Base-by-base conservation (phyloP, 2,888 invertebrate genomes). In the Hydroisotoma schaefferi region DNA sequence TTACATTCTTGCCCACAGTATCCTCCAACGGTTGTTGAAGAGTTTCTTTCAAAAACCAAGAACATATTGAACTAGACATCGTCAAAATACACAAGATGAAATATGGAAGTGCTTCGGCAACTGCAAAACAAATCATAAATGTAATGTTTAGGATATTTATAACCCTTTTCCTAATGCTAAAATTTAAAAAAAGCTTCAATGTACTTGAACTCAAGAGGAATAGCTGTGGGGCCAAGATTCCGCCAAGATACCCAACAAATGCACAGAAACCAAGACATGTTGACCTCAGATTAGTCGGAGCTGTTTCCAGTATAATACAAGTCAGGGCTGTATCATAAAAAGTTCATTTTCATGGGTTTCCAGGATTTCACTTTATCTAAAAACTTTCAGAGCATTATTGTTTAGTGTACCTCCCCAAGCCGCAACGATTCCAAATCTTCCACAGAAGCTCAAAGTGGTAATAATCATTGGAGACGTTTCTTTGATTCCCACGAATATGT, bases 31-130 rank as follows among this genome's bases (percentile, higher is more conserved):
- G 66, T 55, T 57, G 58, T 33, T 66, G 40, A 15, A 63, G 18
- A 38, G 61, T 66, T 54, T 66, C 66, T 20, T 47, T 26, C 6
- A 66, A 26, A 40, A 66, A 66, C 59, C 56, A 61, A 3, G 66
- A 66, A n/a, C 56, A 56, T 6, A 66, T 27, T 6, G 63, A 66
- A n/a, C 56, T 51, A 2, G 61, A 54, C 1, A 63, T 58, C n/a
- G 63, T 63, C 6, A 66, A 37, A 22, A 55, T 49, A 23, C 63
- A 63, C 25, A 66, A 46, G 22, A 66, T 43, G 3, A 61, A 37
- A 40, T 66, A 66, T 1, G 66, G 66, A 5, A 66, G 43, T 3
- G 44, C 52, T 18, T 57, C 47, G 2, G 61, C 58, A 47, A 44
- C 63, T 63, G 46, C 8, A 52, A 43, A 48, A 15, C n/a, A n/a